Evolutionary conservation across 2,797 vertebrate genomes (phyloP), one percentile per base, ranked within the genome.

Genomic region (Eupleurogrammus muticus): DNA sequence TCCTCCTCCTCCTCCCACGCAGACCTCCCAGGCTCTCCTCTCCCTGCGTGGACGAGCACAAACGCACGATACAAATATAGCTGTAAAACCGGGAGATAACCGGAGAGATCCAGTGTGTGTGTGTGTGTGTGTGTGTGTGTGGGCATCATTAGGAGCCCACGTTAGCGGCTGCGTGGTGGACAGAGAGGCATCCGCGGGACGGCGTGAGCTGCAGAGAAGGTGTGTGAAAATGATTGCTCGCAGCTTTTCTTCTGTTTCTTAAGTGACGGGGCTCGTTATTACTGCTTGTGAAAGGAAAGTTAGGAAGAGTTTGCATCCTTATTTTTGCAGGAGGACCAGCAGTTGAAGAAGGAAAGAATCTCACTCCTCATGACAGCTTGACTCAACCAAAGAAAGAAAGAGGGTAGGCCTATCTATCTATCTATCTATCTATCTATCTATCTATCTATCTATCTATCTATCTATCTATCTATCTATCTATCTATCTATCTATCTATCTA

Each of bases 1-100:
- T 85, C 92, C 86, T 81, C 89, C 77, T 80, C 64, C 77, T 86
- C 91, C 91, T 85, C 92, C 89, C 87, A 91, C 90, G 46, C 91
- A 88, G 56, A 87, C 67, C 73, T 84, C 73, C 73, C 55, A 67
- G 83, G 77, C 63, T 63, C 75, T 65, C 63, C 68, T 69, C 79
- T 67, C 65, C 21, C 75, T 77, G 56, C 75, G 7, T n/a, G 62
- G 65, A 79, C 47, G 70, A 64, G 56, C 60, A 35, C 56, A 51
- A 52, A 59, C 13, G 57, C 65, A 48, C 44, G 53, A 66, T 80
- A 80, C 6, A 28, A 28, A 28, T 28, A 28, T 28, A 28, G 28
- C 28, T 28, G 73, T 75, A 79, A 82, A 83, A 47, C n/a, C 58
- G 5, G 49, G 56, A 64, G 63, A 70, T 62, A 65, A 47, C 19